Evolutionary conservation across 1,140 invertebrate genomes (phyloP).

Genomic region (Anagrus nilaparvatae): DNA sequence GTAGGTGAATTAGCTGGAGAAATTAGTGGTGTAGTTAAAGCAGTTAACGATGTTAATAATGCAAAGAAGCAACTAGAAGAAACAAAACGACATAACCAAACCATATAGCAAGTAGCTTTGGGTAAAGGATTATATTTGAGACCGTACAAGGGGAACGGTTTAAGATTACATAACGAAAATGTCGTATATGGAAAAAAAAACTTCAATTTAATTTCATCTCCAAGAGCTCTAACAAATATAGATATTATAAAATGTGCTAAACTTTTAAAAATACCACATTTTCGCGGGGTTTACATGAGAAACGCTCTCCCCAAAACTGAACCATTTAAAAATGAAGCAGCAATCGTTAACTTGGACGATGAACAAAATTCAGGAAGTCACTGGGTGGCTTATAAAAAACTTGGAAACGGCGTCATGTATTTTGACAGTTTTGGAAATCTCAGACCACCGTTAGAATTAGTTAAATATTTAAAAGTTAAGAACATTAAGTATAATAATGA

Average conservation of each 20-base stretch:
- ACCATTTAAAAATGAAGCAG: constrained; percentile 20
- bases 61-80: constrained; percentile 22
- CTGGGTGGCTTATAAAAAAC: constrained; percentile 28
- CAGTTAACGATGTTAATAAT: constrained; percentile 19
- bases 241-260: constrained; percentile 20
- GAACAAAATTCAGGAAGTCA: constrained; percentile 20
- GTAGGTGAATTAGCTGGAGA: constrained; percentile 13
- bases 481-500: constrained; percentile 21
- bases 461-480: constrained; percentile 20
- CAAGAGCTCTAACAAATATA: constrained; percentile 19
- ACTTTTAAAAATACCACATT: constrained; percentile 21
- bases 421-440: constrained; percentile 28
- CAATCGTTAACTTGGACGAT: constrained; percentile 26
- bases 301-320: constrained; percentile 19
- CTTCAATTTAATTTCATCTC: constrained; percentile 19
- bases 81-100: constrained; percentile 21
- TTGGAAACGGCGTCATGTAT: constrained; percentile 19
- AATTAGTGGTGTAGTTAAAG: constrained; percentile 19
- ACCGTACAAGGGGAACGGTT: constrained; percentile 13
- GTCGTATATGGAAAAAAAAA: too few species aligned
- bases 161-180: not conserved
- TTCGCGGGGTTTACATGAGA: constrained; percentile 23
- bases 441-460: constrained; percentile 19
- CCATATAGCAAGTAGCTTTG: constrained; percentile 26
- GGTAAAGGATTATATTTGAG: constrained; percentile 23